Conservation (phyloP, 2,113 vertebrate genomes). For the Cyanocitta stelleri region DNA sequence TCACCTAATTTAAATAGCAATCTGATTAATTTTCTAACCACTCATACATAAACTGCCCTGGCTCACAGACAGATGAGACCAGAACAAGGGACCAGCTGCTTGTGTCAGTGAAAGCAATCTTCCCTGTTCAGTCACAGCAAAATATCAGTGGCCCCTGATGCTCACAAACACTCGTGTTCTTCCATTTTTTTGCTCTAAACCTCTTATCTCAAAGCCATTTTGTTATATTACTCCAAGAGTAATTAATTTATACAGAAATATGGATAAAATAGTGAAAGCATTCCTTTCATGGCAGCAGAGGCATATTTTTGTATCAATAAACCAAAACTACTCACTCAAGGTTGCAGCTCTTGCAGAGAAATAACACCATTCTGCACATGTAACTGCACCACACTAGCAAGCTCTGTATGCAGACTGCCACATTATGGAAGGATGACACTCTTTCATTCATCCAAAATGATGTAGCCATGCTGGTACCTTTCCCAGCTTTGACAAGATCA, state of each 20-base stretch:
- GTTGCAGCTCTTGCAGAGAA: background rate
- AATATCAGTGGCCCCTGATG: background rate
- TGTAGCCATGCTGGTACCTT: background rate
- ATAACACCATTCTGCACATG: fast-evolving
- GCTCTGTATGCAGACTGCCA: too few species aligned
- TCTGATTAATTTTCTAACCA: background rate
- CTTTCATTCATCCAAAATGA: background rate
- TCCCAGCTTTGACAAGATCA: background rate
- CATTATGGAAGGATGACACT: background rate
- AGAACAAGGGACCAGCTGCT: background rate
- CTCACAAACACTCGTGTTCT: background rate
- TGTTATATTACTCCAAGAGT: background rate
- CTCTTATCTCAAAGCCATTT: background rate
- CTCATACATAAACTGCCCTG: background rate
- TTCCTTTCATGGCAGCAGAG: background rate
- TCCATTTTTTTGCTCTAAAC: background rate
- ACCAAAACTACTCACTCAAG: background rate
- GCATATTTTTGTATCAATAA: background rate
- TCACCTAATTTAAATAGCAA: background rate
- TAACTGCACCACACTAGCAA: background rate
- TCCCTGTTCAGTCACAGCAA: background rate
- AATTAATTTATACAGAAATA: background rate
- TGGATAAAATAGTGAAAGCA: background rate
- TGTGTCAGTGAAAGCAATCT: background rate
- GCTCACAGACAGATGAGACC: background rate